Evolutionary conservation across 2,797 vertebrate genomes (phyloP), one percentile per base, ranked within the genome.

Genomic region (Catharus ustulatus): DNA sequence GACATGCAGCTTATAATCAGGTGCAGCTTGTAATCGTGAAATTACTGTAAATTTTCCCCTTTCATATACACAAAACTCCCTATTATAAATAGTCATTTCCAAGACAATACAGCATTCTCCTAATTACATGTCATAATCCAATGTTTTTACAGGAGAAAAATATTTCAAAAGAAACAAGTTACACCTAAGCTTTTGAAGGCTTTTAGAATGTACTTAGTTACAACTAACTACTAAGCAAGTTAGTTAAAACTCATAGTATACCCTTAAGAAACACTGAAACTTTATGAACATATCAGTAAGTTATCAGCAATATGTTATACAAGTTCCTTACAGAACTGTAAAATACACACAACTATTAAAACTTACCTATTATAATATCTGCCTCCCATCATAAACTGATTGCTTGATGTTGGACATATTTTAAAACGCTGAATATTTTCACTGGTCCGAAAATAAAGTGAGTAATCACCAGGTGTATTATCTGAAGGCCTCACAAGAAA

Each of bases 341-440:
- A 63, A 87, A 76, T 36, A 76, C 46, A 81, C 15, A 62, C 22
- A 84, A 51, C n/a, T 73, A 30, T 85, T 90, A 74, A 46, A 78
- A 89, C 90, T 98, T 98, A 99, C 99, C 99, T 99, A 98, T 99
- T 99, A 90, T 99, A 99, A 95, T 99, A 99, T 96, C 99, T 98
- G 94, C 99, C 99, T 91, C 99, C 99, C 99, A 99, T 99, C 99
- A 99, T 99, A 97, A 99, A 99, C 95, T 99, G 99, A 98, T 99
- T 99, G 97, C 97, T 99, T 82, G 99, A 98, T 43, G 99, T 99
- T 90, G 99, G 99, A 93, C 99, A 99, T 98, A 99, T 99, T 98
- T 99, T 99, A 98, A 99, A 99, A 97, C 99, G 98, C 97, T 99
- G 99, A 98, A 99, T 99, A 96, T 99, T 99, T 97, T 99, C 99